phyloP scores from a whole-genome alignment of 2,113 vertebrate genomes.

The Pangasianodon hypophthalmus region DNA sequence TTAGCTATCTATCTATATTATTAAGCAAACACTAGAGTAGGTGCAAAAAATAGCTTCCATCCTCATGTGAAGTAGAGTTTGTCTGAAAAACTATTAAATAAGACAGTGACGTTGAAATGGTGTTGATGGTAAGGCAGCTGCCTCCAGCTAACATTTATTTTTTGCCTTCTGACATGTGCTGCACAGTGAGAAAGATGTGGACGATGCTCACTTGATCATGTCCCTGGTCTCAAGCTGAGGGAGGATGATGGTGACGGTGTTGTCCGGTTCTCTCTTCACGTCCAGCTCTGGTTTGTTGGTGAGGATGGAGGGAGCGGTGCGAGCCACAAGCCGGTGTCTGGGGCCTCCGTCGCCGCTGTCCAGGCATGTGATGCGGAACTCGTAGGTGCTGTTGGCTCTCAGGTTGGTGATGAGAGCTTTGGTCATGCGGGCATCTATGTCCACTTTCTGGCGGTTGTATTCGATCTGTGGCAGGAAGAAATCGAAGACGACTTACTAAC shows the following conservation, averaged over 20 bases:
- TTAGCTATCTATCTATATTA: background rate
- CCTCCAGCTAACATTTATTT: background rate
- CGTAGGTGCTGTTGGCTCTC: constrained; percentile 87
- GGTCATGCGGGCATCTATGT: constrained; percentile 86
- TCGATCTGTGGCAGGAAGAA: constrained; percentile 79
- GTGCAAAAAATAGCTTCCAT: background rate
- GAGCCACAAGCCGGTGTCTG: constrained; percentile 84
- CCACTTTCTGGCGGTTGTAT: constrained; percentile 86
- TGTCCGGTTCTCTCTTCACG: constrained; percentile 81
- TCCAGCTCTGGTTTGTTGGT: constrained; percentile 85
- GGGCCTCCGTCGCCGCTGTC: constrained; percentile 84
- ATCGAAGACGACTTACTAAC: background rate
- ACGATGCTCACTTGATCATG: constrained; percentile 80
- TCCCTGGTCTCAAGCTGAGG: constrained; percentile 80
- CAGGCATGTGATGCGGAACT: constrained; percentile 85
- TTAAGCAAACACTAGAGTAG: background rate
- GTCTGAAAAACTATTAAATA: background rate
- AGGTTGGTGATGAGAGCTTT: constrained; percentile 87
- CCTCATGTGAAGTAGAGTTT: background rate
- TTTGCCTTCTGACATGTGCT: background rate
- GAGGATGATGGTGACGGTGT: constrained; percentile 82
- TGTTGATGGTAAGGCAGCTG: background rate
- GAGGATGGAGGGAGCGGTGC: constrained; percentile 84
- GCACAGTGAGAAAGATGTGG: background rate
- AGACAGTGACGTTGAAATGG: background rate